These are phyloP conservation scores for Scophthalmus maximus DNA, from an alignment of 2,113 vertebrate species.

Conservation along the genomic window DNA sequence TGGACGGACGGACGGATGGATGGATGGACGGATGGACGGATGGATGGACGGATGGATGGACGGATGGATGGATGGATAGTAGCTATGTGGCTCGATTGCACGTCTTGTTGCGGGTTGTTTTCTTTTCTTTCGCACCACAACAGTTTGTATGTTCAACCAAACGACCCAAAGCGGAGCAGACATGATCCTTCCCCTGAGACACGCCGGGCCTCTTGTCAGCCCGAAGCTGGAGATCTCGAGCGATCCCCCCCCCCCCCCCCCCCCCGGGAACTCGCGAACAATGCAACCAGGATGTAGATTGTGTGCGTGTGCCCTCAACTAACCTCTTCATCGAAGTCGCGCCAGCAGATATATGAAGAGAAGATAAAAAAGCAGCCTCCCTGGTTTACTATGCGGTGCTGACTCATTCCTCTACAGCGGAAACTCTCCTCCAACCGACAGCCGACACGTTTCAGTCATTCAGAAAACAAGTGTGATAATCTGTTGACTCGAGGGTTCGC, in stretches of 20 bases:
- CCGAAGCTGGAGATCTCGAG: too few relatives aligned
- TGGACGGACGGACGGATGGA: too few relatives aligned
- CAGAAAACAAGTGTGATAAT: constrained; percentile 3
- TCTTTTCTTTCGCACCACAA: not conserved
- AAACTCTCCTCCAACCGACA: constrained; percentile 30
- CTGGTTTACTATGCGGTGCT: not conserved
- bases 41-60: too few relatives aligned
- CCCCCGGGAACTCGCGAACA: too few relatives aligned
- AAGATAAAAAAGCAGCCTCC: not conserved
- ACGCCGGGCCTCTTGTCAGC: too few relatives aligned
- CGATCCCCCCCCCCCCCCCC: too few relatives aligned
- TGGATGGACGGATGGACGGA: too few relatives aligned
- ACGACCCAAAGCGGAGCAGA: not conserved
- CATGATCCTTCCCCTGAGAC: not conserved
- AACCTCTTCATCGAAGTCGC: not conserved
- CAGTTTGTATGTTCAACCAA: not conserved
- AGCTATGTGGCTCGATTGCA: not conserved
- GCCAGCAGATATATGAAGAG: too few relatives aligned
- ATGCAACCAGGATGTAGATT: not conserved
- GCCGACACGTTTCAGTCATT: constrained; percentile 32
- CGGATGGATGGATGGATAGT: too few relatives aligned
- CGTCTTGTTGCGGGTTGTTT: too few relatives aligned
- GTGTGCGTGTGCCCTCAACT: not conserved
- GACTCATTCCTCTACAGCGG: constrained; percentile 39
- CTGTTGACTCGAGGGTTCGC: not conserved